Evolutionary conservation across 1,140 invertebrate species (phyloP), one percentile per base, ranked within the genome.

Genomic region (Wiebesia pumilae): DNA sequence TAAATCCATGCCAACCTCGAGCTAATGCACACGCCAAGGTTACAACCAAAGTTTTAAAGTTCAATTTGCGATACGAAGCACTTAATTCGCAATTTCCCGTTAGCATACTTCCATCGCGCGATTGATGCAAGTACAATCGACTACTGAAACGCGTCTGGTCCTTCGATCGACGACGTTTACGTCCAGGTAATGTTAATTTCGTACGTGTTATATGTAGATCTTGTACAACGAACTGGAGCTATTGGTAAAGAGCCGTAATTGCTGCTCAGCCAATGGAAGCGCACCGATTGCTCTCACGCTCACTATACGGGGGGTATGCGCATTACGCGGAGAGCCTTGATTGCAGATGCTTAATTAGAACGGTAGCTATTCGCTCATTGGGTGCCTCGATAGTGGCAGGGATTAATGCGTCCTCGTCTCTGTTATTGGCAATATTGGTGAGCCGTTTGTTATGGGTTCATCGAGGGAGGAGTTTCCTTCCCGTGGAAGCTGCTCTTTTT

Each of bases 331-430:
- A 69, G n/a, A 27, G n/a, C 9, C 30, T 69, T 69, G 30, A 33
- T 35, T 69, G 65, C 65, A 35, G 65, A 69, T 35, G 30, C 65
- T 69, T 69, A 69, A 69, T 69, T 69, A 69, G 65, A 69, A 69
- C 10, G 65, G 30, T 4, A 6, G 30, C n/a, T 33, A 69, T 4
- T 69, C 65, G 12, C 21, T 69, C n/a, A 69, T 16, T 69, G 30
- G 16, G 30, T 35, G 21, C 9, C 14, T 16, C 3, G 14, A 14
- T 2, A 35, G n/a, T 69, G 6, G 12, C n/a, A 14, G 16, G 21
- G 65, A 54, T 69, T 69, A 69, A 69, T 65, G 51, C 58, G 3
- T 69, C 65, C 6, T 69, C 65, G 21, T 16, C 9, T 33, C 65
- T 35, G 30, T 69, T 69, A 33, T 33, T 35, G n/a, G n/a, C 65